phyloP scores from a whole-genome alignment of 2,888 invertebrate species.

The Rotaria magnacalcarata region DNA sequence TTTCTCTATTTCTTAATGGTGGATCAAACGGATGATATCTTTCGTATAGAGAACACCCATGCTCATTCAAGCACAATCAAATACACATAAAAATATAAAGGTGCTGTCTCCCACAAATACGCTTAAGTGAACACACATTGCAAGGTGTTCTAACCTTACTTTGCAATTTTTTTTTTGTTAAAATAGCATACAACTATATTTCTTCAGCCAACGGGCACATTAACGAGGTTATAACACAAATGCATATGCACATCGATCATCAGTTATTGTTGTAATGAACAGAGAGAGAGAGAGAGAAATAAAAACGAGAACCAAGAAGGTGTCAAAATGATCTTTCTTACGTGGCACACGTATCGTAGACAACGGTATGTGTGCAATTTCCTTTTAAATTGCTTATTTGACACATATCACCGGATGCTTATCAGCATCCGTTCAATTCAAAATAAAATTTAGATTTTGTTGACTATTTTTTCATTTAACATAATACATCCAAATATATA shows the following conservation, averaged over 20 bases:
- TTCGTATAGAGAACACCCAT: neutral
- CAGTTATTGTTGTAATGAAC: constrained; percentile 12
- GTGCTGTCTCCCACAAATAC: constrained; percentile 21
- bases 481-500: neutral
- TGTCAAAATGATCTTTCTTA: constrained; percentile 26
- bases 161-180: constrained; percentile 17
- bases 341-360: constrained; percentile 9
- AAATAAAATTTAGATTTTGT: neutral
- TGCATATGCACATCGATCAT: neutral
- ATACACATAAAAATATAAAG: constrained; percentile 18
- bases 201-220: constrained; percentile 19
- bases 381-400: neutral
- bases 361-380: neutral
- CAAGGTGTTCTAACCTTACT: constrained; percentile 17
- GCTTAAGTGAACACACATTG: constrained; percentile 21
- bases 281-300: neutral
- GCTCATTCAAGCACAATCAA: constrained; percentile 16
- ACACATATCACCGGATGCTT: constrained; percentile 7
- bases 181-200: constrained; percentile 13
- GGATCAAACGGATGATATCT: constrained; percentile 31
- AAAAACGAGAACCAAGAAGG: neutral
- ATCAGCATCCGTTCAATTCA: constrained; percentile 3
- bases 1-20: constrained; percentile 26
- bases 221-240: neutral
- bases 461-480: neutral